phyloP scores from a whole-genome alignment of 2,797 vertebrate genomes.

The Pygocentrus nattereri region DNA sequence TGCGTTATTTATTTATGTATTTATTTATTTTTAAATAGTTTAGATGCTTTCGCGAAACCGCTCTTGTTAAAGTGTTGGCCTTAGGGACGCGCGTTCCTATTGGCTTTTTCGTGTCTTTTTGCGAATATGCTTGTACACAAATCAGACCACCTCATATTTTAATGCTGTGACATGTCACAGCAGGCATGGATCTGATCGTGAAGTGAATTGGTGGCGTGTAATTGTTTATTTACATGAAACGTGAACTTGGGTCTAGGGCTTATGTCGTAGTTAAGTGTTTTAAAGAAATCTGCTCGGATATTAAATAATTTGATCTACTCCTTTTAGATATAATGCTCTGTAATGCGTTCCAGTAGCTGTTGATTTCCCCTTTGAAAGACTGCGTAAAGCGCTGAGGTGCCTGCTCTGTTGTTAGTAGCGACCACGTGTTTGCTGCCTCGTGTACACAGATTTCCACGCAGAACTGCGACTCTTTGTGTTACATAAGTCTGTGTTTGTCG shows the following conservation, averaged over 20 bases:
- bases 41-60: not conserved
- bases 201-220: not conserved
- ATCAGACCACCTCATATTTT: not conserved
- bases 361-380: not conserved
- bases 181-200: not conserved
- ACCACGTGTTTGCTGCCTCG: slow-evolving; percentile 12
- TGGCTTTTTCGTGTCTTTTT: slow-evolving; percentile 15
- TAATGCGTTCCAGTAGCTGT: not conserved
- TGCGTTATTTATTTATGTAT: no score
- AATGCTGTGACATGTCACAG: no score
- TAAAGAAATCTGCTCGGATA: not conserved
- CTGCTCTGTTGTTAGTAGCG: slow-evolving; percentile 6
- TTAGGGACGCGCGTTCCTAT: slow-evolving; percentile 18
- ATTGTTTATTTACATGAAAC: not conserved
- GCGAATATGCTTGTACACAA: no score
- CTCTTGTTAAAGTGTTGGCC: not conserved
- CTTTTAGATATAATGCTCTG: no score
- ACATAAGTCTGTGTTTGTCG: not conserved
- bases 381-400: not conserved
- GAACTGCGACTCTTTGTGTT: not conserved
- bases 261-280: not conserved
- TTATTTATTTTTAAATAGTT: not conserved
- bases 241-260: not conserved
- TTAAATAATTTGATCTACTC: not conserved
- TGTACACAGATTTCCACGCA: not conserved